Base-by-base conservation (phyloP, 2,888 invertebrate genomes). In the Stramonita haemastoma region DNA sequence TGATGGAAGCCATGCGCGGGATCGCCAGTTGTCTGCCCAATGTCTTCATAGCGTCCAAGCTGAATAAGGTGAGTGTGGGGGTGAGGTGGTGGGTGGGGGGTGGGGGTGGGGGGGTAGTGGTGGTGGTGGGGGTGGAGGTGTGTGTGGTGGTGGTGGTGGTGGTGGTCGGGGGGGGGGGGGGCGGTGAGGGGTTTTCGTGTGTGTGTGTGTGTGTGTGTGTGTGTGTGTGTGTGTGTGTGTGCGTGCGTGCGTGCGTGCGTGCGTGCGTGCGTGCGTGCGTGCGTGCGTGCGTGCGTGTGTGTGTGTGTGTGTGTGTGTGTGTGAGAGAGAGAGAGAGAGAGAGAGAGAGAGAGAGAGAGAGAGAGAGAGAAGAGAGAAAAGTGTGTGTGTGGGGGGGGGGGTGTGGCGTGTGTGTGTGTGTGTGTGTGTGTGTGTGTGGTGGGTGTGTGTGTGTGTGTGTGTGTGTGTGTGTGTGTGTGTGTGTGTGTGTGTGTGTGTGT, bases 11-110 rank as follows among this genome's bases (percentile, higher is more conserved):
- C 66, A 90, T 91, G 90, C 87, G 81, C 17, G 90, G 87, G 32
- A 90, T 91, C 36, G 77, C 90, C 8, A 57, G 66, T 22, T 91
- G 91, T 32, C 79, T 91, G 36, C 90, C 90, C 56, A 90, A 90
- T 81, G 91, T 90, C 0, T 89, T 90, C 57, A 8, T 90, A 1
- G 89, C 90, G 13, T 90, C 90, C 34, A 89, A 85, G 77, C 90
- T 89, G 83, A 90, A 91, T 56, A 36, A 86, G 57, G 89, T 89
- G 60, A 22, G 15, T 60, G 60, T 60, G 60, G 4, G 60, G 22
- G 13, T 60, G 60, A 2, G 60, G 13, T 15, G 15, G 60, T 60
- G 60, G 22, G 13, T 60, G 60, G 2, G 60, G 13, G 60, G 2
- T 4, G 2, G 60, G 13, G 60, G 15, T 15, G 4, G 60, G 15